Evolutionary conservation across 2,113 vertebrate genomes (phyloP), one percentile per base, ranked within the genome.

Genomic region (Heterotilapia buettikoferi): DNA sequence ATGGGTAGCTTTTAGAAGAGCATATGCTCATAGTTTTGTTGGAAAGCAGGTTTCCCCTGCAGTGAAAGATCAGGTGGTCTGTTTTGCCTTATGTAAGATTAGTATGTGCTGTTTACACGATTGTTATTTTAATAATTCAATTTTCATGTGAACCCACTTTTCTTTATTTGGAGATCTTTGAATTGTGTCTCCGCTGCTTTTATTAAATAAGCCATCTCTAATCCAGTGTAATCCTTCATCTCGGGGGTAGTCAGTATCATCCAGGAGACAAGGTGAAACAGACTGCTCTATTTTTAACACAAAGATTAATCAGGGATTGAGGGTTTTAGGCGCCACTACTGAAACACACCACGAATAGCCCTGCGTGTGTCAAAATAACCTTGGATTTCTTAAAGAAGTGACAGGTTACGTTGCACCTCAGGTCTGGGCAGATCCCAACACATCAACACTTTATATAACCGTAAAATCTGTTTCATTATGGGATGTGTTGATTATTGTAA

Each of bases 231-330:
- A 94, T 94, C 92, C 91, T 86, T 92, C 40, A 86, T 89, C 81
- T 80, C 50, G 85, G 31, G 52, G 19, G 50, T 88, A 89, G 85
- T 84, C 82, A 6, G 88, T 91, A 68, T 93, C 90, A 91, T 82
- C 89, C 86, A 53, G 36, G n/a, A 87, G 93, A 93, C 93, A 90
- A 90, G 93, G 91, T 92, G 78, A 94, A 88, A 89, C 88, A 82
- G 89, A 82, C 84, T 84, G 92, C 57, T 92, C 94, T 96, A 96
- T 96, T 94, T 94, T 94, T 95, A 94, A 92, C 94, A 14, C 61
- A 33, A 87, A 94, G 94, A 96, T 95, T 96, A 96, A 94, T 94
- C 88, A 68, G 87, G 95, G 95, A 95, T 96, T 96, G 88, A 84
- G 94, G 73, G 94, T 90, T 95, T 95, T 92, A 95, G 73, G 53